Percentiles rank a stretch among this genome's conserved stretches.
Conservation (phyloP, 2,797 vertebrate species). For the Myiotriccus ornatus region DNA sequence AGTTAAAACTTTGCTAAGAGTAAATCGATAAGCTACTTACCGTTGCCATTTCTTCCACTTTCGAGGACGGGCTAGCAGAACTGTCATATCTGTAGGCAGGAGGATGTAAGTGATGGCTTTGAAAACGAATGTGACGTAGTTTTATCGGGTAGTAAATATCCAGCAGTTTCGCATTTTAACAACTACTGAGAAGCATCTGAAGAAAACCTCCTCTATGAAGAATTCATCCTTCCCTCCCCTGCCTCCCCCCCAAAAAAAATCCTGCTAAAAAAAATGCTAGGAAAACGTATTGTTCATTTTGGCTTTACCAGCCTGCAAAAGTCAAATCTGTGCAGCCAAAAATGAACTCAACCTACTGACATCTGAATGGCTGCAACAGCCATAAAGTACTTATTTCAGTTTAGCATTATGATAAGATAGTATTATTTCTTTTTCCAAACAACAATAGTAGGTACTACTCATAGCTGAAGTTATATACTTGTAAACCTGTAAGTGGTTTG, state of each 20-base stretch:
- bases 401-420: background rate
- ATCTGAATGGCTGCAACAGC: background rate
- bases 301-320: background rate
- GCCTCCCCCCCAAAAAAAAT: fast-evolving
- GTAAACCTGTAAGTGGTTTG: background rate
- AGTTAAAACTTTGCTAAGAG: background rate
- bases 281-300: background rate
- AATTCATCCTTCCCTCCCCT: background rate
- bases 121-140: background rate
- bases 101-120: constrained; percentile 54
- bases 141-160: background rate
- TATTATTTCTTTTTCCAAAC: background rate
- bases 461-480: background rate
- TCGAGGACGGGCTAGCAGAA: background rate
- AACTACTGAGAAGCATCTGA: background rate
- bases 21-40: constrained; percentile 55
- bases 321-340: background rate
- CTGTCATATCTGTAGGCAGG: constrained; percentile 65
- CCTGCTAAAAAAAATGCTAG: background rate
- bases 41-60: constrained; percentile 56
- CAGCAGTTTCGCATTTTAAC: background rate
- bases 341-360: background rate
- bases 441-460: background rate
- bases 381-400: background rate
- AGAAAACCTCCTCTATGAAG: background rate